phyloP scores from a whole-genome alignment of 2,113 vertebrate species.

The Nerophis lumbriciformis region DNA sequence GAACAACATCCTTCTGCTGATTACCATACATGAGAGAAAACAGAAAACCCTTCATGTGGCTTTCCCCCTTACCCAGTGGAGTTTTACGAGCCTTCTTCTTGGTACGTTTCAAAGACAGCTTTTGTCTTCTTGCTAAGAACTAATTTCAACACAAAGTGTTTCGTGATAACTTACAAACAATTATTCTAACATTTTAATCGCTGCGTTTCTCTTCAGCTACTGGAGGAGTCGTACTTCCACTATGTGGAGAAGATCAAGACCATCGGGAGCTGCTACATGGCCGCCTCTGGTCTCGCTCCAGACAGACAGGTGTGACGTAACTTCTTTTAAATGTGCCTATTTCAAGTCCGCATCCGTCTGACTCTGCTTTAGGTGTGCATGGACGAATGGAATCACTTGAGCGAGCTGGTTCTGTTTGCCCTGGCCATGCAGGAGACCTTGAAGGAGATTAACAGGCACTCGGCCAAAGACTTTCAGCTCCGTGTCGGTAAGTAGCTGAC shows the following conservation, averaged over 20 bases:
- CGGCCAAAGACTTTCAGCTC: slow-evolving; percentile 88
- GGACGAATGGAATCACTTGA: slow-evolving; percentile 90
- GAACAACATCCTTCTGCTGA: no score
- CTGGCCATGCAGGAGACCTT: slow-evolving; percentile 90
- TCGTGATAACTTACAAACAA: no score
- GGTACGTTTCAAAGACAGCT: no score
- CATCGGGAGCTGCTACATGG: slow-evolving; percentile 96
- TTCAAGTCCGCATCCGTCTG: neutral
- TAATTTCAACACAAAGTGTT: no score
- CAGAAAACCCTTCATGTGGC: no score
- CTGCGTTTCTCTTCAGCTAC: slow-evolving; percentile 65
- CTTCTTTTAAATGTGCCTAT: neutral
- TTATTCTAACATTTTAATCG: no score
- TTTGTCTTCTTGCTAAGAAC: no score
- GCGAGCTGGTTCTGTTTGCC: slow-evolving; percentile 91
- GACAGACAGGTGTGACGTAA: slow-evolving; percentile 80
- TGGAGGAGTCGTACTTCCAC: slow-evolving; percentile 90
- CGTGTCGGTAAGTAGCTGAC: slow-evolving; percentile 79
- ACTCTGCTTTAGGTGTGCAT: slow-evolving; percentile 69
- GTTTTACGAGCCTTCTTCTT: no score
- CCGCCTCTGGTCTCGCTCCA: slow-evolving; percentile 89
- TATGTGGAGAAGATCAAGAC: slow-evolving; percentile 98
- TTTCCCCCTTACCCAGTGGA: no score
- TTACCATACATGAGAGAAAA: no score
- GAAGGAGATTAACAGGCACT: slow-evolving; percentile 87